Conservation (phyloP, 2,888 invertebrate species). For the Crioceris asparagi region DNA sequence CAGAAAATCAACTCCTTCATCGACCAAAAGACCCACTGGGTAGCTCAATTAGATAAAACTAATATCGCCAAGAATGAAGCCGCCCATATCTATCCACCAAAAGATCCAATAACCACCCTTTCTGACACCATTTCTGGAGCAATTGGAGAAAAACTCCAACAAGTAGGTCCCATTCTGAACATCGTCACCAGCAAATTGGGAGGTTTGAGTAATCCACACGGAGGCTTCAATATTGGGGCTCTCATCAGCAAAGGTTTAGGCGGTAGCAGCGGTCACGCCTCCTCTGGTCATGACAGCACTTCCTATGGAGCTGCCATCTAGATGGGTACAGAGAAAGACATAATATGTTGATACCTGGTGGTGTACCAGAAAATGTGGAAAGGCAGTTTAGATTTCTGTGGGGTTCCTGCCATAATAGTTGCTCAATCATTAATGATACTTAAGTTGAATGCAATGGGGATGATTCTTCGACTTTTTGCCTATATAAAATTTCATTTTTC, state of each 20-base stretch:
- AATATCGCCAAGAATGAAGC: constrained; percentile 69
- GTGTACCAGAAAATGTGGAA: no score
- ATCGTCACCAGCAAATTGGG: constrained; percentile 56
- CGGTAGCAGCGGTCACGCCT: constrained; percentile 5
- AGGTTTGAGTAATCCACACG: constrained; percentile 40
- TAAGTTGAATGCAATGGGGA: no score
- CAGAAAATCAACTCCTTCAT: constrained; percentile 77
- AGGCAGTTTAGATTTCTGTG: background rate
- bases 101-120: constrained; percentile 41
- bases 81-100: constrained; percentile 59
- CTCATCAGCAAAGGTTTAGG: constrained; percentile 37
- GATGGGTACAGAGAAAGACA: no score
- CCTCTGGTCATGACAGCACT: constrained; percentile 8
- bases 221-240: constrained; percentile 49
- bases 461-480: no score
- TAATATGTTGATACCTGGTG: no score
- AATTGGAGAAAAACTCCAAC: constrained; percentile 52
- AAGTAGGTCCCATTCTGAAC: constrained; percentile 46
- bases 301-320: constrained; percentile 10
- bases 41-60: constrained; percentile 56
- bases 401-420: background rate
- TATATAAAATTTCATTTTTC: no score
- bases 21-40: constrained; percentile 65
- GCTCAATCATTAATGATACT: no score
- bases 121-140: constrained; percentile 57